Percentiles rank a stretch among this genome's conserved stretches.
Evolutionary conservation across 2,797 vertebrate genomes (phyloP).

Genomic region (Enteromius viviparus): DNA sequence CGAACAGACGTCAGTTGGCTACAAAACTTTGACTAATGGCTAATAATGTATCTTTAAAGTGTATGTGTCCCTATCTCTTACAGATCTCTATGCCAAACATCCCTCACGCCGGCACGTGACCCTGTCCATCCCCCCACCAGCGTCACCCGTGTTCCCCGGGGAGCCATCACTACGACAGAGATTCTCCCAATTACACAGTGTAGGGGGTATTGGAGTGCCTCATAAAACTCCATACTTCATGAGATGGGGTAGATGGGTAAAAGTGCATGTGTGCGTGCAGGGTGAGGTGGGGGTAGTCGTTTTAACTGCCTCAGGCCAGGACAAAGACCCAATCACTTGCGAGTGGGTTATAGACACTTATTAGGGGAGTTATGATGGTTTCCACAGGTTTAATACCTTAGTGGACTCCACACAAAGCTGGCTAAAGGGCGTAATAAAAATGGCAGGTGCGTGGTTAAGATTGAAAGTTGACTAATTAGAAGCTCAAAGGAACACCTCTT

Average conservation of each 20-base stretch:
- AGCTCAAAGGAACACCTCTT: slow-evolving; percentile 34
- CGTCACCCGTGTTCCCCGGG: slow-evolving; percentile 60
- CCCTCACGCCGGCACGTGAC: slow-evolving; percentile 29
- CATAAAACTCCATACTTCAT: slow-evolving; percentile 68
- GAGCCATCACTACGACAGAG: slow-evolving; percentile 63
- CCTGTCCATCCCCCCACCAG: slow-evolving; percentile 54
- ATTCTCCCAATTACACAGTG: slow-evolving; percentile 68
- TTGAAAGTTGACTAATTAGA: slow-evolving; percentile 40
- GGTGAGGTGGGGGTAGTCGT: slow-evolving; percentile 16
- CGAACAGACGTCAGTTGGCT: background rate
- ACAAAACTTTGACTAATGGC: slow-evolving; percentile 11
- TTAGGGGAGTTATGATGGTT: slow-evolving; percentile 33
- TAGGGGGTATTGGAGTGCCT: slow-evolving; percentile 65
- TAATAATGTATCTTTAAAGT: slow-evolving; percentile 1
- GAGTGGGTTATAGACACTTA: slow-evolving; percentile 40
- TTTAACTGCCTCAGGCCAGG: slow-evolving; percentile 62
- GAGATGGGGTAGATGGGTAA: slow-evolving; percentile 70
- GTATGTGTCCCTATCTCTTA: background rate
- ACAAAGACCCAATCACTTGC: slow-evolving; percentile 70
- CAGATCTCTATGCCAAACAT: slow-evolving; percentile 51
- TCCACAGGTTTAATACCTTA: slow-evolving; percentile 10
- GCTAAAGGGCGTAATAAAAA: slow-evolving; percentile 43
- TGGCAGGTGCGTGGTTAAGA: slow-evolving; percentile 42
- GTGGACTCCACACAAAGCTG: slow-evolving; percentile 29
- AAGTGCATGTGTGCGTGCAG: slow-evolving; percentile 19